phyloP scores from a whole-genome alignment of 2,888 invertebrate species.

The Agrochola macilenta region DNA sequence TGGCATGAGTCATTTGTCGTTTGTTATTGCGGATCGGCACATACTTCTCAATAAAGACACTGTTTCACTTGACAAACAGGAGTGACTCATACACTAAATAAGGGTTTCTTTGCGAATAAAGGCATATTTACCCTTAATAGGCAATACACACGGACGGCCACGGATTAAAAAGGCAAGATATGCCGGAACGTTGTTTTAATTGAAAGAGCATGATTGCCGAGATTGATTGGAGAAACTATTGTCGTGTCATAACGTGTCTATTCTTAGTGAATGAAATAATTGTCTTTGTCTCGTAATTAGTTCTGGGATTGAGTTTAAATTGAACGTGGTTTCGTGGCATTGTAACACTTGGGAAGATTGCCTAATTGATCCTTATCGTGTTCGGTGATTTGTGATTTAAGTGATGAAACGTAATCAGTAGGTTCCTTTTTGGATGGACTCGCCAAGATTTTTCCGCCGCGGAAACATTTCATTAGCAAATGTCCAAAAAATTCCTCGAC shows the following conservation, averaged over 20 bases:
- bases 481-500: not conserved
- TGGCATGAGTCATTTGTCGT: conserved; percentile 78
- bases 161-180: conserved; percentile 82
- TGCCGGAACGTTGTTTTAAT: conserved; percentile 82
- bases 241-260: conserved; percentile 53
- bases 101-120: conserved; percentile 83
- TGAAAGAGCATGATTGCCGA: conserved; percentile 66
- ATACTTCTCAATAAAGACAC: conserved; percentile 77
- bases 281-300: conserved; percentile 49
- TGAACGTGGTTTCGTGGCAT: conserved; percentile 52
- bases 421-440: not conserved
- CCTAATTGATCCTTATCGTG: conserved; percentile 29
- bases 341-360: conserved; percentile 39
- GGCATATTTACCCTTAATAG: conserved; percentile 83
- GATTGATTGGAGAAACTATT: conserved; percentile 70
- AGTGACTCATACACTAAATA: conserved; percentile 85
- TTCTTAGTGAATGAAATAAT: conserved; percentile 51
- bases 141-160: conserved; percentile 77
- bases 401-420: not conserved
- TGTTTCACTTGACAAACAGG: conserved; percentile 78
- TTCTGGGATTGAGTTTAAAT: conserved; percentile 48
- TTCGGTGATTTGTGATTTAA: conserved; percentile 26
- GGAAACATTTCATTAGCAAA: too few relatives aligned
- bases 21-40: conserved; percentile 72
- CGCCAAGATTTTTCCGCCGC: too few relatives aligned